phyloP scores from a whole-genome alignment of 2,113 vertebrate genomes.

The Saguinus midas region DNA sequence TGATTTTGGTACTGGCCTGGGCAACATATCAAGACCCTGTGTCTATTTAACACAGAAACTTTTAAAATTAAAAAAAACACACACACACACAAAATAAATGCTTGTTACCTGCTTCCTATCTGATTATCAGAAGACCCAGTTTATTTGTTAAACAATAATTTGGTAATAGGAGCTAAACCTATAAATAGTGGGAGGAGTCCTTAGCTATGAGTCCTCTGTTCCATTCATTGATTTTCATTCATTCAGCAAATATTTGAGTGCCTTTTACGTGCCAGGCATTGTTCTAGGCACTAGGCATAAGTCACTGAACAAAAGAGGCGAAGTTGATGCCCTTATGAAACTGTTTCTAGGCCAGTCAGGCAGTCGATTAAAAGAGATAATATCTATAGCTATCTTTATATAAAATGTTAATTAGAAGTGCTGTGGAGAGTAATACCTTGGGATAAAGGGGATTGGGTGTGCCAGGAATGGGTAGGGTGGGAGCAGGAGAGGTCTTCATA shows the following conservation, averaged over 20 bases:
- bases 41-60: too few relatives aligned
- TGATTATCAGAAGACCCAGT: slow-evolving; percentile 6
- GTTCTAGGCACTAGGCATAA: neutral
- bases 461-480: neutral
- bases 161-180: slow-evolving; percentile 28
- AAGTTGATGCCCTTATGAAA: neutral
- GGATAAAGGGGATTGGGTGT: neutral
- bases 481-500: neutral
- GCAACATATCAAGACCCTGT: too few relatives aligned
- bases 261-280: neutral
- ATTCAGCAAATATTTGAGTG: neutral
- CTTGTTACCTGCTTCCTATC: neutral
- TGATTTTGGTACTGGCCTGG: too few relatives aligned
- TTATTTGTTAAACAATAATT: slow-evolving; percentile 24
- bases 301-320: neutral
- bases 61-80: too few relatives aligned
- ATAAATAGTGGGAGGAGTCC: neutral
- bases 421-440: neutral
- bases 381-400: neutral
- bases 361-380: neutral
- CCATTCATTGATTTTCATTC: neutral
- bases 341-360: slow-evolving; percentile 1
- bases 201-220: neutral
- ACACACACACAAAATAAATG: neutral
- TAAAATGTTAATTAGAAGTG: neutral